Evolutionary conservation across 1,140 invertebrate genomes (phyloP).

Genomic region (Lucilia sericata): DNA sequence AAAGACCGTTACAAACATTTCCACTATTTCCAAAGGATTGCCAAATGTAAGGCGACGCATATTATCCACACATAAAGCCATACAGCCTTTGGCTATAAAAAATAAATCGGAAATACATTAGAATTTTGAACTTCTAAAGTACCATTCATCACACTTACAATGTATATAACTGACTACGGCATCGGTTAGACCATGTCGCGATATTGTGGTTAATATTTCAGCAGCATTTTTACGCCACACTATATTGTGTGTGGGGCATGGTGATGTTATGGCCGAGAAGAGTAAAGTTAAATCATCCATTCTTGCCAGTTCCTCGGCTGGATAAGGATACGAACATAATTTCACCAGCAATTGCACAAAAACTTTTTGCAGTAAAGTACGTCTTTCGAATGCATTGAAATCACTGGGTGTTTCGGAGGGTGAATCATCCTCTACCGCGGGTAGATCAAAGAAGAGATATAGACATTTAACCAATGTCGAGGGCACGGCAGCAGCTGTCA

Average conservation of each 20-base stretch:
- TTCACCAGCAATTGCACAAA: constrained; percentile 96
- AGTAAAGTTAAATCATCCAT: constrained; percentile 96
- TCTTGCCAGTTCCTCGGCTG: constrained; percentile 94
- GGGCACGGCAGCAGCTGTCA: constrained; percentile 95
- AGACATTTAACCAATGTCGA: constrained; percentile 98
- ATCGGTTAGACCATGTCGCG: constrained; percentile 91
- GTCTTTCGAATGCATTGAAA: constrained; percentile 89
- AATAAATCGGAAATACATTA: no score
- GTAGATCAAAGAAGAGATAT: constrained; percentile 98
- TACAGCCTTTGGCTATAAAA: constrained; percentile 92
- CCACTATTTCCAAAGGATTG: constrained; percentile 94
- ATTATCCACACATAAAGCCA: constrained; percentile 95
- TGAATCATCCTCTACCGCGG: constrained; percentile 84
- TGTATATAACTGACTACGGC: constrained; percentile 97
- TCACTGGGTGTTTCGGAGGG: constrained; percentile 74
- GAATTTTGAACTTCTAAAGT: no score
- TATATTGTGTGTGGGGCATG: constrained; percentile 91
- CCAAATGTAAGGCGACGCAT: constrained; percentile 94
- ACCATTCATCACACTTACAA: constrained; percentile 85
- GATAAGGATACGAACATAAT: constrained; percentile 90
- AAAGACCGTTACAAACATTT: constrained; percentile 98
- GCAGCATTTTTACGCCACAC: constrained; percentile 97
- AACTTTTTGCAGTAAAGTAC: constrained; percentile 94
- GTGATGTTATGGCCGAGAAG: constrained; percentile 96
- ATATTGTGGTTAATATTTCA: constrained; percentile 95